Conservation (phyloP, 2,888 invertebrate species). For the Drosophila affinis region DNA sequence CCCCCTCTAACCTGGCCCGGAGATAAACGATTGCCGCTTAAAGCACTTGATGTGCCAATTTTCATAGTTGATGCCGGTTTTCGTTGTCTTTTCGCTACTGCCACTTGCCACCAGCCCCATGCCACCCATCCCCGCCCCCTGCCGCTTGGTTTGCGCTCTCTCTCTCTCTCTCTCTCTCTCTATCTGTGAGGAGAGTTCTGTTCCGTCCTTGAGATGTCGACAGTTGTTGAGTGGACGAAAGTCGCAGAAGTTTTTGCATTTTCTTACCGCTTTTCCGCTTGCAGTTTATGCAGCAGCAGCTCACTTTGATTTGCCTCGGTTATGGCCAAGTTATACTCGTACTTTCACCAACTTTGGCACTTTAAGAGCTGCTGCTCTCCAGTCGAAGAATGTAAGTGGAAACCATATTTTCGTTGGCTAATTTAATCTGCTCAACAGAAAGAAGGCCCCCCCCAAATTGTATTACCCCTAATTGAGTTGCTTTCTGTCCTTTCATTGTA, state of each 20-base stretch:
- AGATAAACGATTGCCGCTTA: conserved; percentile 72
- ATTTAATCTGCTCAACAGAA: conserved; percentile 61
- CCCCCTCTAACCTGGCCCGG: background rate
- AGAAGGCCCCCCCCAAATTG: conserved; percentile 43
- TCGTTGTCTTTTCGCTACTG: conserved; percentile 3
- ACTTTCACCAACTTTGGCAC: conserved; percentile 55
- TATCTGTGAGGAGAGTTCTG: no score
- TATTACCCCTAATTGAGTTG: conserved; percentile 68
- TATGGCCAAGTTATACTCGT: background rate
- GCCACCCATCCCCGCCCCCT: no score
- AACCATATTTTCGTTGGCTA: conserved; percentile 59
- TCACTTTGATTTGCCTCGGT: background rate
- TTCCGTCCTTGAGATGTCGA: conserved; percentile 22
- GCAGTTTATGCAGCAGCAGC: background rate
- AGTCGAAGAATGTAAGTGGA: conserved; percentile 27
- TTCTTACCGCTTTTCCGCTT: conserved; percentile 39
- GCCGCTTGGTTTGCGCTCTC: background rate
- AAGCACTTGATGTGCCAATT: conserved; percentile 73
- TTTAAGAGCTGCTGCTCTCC: conserved; percentile 48
- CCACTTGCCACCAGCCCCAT: background rate
- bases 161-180: no score
- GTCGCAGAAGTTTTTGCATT: conserved; percentile 64
- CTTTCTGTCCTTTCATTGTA: conserved; percentile 18
- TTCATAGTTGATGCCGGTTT: conserved; percentile 62
- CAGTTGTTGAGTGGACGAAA: conserved; percentile 43